Evolutionary conservation across 2,113 vertebrate species (phyloP), one percentile per base, ranked within the genome.

Genomic region (Gobio gobio): DNA sequence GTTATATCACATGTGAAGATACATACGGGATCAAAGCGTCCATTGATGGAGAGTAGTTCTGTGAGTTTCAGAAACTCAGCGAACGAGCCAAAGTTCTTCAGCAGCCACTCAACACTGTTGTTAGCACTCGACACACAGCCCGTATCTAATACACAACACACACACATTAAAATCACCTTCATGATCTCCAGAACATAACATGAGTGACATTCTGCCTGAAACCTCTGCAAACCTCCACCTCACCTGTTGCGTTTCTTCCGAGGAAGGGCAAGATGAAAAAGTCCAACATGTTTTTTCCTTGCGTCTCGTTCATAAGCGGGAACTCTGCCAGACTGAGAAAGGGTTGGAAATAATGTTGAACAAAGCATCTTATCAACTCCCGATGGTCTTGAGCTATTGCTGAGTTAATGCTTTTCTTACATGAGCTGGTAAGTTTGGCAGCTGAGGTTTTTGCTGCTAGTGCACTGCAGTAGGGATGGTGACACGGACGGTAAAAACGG

Each of bases 371-470:
- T 2, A 36, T 14, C 56, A 14, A n/a, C 33, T 14, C 26, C 7
- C 14, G 26, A 54, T 3, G 2, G 20, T 70, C 12, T 14, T n/a
- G 43, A 56, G 33, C 58, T 56, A 47, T 14, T 51, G 59, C 12
- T 74, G 36, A 24, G 75, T 9, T 45, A 14, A 40, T 10, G n/a
- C 2, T 36, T 47, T 16, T 56, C 83, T 81, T 58, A 95, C 94
- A 94, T 90, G 7, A 88, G 82, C 68, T 93, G 94, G 88, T 92
- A 95, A 0, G 93, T 87, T 20, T 84, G 82, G 83, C 94, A 94
- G 91, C 89, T 94, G 85, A 95, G 78, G 86, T 94, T 93, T 29
- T 66, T 92, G 79, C 14, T 54, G 87, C 80, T 90, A 72, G 94
- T 64, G 81, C 94, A 94, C 63, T 20, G 63, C 73, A 94, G 90